Base-by-base conservation (phyloP, 2,113 vertebrate species). In the Lophochroa leadbeateri region DNA sequence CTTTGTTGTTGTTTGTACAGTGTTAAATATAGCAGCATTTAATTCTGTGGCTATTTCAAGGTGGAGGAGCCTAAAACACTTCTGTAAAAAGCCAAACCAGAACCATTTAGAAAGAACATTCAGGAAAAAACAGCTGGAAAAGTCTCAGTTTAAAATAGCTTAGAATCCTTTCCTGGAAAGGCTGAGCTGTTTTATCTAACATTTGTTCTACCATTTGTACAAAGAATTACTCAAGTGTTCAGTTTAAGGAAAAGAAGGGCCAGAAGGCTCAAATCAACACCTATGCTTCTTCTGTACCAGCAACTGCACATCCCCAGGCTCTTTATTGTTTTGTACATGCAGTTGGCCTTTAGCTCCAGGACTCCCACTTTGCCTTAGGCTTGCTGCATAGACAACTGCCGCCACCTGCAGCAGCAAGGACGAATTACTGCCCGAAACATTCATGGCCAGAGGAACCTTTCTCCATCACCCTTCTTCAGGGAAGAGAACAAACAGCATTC, bases 1-100 rank as follows among this genome's bases (percentile, higher is more conserved):
- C 79, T 85, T 93, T 91, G 91, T 83, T 86, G 72, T 91, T 95
- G 65, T 91, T 89, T 68, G 65, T 88, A 88, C 88, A 88, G 49
- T 49, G 44, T 29, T 85, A 37, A 76, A 35, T 29, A 35, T 5
- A 58, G 60, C 69, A 86, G 81, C 35, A 71, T 49, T 77, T 41
- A 58, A 19, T 39, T 17, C 49, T 57, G 60, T 4, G 16, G 53
- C 37, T 67, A 7, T 64, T 80, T 58, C 55, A 63, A 86, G 65
- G 83, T 63, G 60, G 27, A 93, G 47, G 29, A 95, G 43, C 31
- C 50, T 50, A 39, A 91, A 95, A 77, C n/a, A 39, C 14, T 88
- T 71, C 44, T 74, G 72, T 43, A 67, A 90, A 80, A 35, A 86
- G 37, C 37, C 64, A 28, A 41, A 61, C 2, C 52, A 44, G 11